Percentiles rank a stretch among this genome's conserved stretches.
Evolutionary conservation across 2,797 vertebrate genomes (phyloP).

Genomic region (Manis javanica): DNA sequence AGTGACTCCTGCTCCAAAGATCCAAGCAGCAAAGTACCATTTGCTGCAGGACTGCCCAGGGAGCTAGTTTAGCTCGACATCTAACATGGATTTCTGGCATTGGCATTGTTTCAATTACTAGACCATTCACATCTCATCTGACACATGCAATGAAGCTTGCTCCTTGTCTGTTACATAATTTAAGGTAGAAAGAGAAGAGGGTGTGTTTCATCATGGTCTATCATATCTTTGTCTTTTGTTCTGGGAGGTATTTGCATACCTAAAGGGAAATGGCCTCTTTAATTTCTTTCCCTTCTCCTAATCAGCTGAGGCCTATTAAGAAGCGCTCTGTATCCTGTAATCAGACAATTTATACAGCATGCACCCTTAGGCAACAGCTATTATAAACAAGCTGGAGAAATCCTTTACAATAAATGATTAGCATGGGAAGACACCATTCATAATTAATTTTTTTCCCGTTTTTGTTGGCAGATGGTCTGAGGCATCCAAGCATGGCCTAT

Average conservation of each 20-base stretch:
- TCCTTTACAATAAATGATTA: constrained; percentile 92
- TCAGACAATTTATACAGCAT: constrained; percentile 93
- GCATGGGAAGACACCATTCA: constrained; percentile 89
- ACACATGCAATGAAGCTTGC: constrained; percentile 79
- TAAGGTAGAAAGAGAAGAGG: constrained; percentile 84
- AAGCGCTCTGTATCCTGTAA: constrained; percentile 94
- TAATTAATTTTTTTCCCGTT: constrained; percentile 88
- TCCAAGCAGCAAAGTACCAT: constrained; percentile 44
- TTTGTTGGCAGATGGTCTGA: constrained; percentile 87
- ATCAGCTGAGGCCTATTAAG: constrained; percentile 94
- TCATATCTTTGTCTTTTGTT: constrained; percentile 87
- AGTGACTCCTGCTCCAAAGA: constrained; percentile 62
- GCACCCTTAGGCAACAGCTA: constrained; percentile 90
- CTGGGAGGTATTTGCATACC: constrained; percentile 94
- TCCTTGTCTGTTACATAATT: constrained; percentile 80
- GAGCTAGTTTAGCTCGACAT: constrained; percentile 66
- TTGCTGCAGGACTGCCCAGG: constrained; percentile 53
- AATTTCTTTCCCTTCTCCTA: constrained; percentile 93
- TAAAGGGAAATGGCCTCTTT: constrained; percentile 93
- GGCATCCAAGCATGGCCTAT: constrained; percentile 84
- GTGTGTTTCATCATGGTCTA: constrained; percentile 83
- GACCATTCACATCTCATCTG: constrained; percentile 82
- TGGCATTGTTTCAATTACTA: constrained; percentile 81
- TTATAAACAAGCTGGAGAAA: constrained; percentile 93
- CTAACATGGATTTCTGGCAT: constrained; percentile 73